A percentile compares a stretch with the other conserved stretches of the same genome.
Evolutionary conservation across 2,888 invertebrate species (phyloP).

Genomic region (Scelioninae gen. 2): DNA sequence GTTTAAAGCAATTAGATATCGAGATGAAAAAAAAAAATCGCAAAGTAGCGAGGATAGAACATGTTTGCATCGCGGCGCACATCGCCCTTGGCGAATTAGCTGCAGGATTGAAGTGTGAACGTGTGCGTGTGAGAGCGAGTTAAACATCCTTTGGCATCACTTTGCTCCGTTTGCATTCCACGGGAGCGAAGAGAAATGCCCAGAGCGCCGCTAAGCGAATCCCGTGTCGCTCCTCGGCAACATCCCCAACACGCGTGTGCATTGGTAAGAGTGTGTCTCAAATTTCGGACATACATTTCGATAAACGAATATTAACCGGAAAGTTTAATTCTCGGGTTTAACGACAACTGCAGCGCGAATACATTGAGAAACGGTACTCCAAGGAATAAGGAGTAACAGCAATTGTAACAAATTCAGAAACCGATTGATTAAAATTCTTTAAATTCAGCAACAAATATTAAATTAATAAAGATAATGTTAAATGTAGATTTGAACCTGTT

Average conservation of each 20-base stretch:
- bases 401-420: no score
- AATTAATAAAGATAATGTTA: no score
- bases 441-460: no score
- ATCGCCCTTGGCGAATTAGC: slow-evolving; percentile 51
- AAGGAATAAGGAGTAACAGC: no score
- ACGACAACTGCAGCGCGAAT: no score
- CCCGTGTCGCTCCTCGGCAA: slow-evolving; percentile 50
- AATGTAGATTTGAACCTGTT: no score
- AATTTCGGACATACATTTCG: slow-evolving; percentile 8
- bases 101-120: slow-evolving; percentile 44
- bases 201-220: slow-evolving; percentile 55
- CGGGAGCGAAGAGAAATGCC: slow-evolving; percentile 57
- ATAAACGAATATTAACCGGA: slow-evolving; percentile 2
- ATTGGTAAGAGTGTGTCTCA: slow-evolving; percentile 19
- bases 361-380: no score
- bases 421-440: no score
- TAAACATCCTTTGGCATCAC: slow-evolving; percentile 61
- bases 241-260: slow-evolving; percentile 26
- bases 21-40: slow-evolving; percentile 34
- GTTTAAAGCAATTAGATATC: slow-evolving; percentile 35
- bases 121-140: slow-evolving; percentile 60
- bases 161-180: slow-evolving; percentile 71
- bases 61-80: slow-evolving; percentile 48
- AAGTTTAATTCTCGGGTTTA: not conserved
- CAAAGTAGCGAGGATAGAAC: slow-evolving; percentile 46